These are phyloP conservation scores for Rhadina sibilatrix DNA, from an alignment of 2,113 vertebrate genomes.

Conservation along the genomic window DNA sequence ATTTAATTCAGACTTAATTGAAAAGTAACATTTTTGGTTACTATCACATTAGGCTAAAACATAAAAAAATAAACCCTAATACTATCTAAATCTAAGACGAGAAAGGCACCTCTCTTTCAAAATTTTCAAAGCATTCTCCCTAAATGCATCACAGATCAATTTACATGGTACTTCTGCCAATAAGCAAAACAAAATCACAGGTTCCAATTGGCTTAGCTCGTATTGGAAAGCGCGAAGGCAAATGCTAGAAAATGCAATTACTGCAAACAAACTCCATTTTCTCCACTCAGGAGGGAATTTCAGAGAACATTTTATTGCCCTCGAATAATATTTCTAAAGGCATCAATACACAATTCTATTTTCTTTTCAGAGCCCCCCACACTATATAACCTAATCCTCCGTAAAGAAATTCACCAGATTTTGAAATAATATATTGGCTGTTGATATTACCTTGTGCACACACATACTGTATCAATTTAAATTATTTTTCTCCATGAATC, in stretches of 20 bases:
- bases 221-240: conserved; percentile 78
- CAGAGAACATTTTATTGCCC: conserved; percentile 79
- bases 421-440: conserved; percentile 62
- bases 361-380: conserved; percentile 67
- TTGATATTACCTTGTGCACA: conserved; percentile 63
- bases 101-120: conserved; percentile 79
- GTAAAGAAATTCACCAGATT: conserved; percentile 61
- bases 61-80: conserved; percentile 77
- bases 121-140: conserved; percentile 75
- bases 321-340: conserved; percentile 84
- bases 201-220: conserved; percentile 82
- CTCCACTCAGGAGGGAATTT: conserved; percentile 81
- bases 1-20: conserved; percentile 74
- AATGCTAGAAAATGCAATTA: conserved; percentile 84
- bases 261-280: conserved; percentile 84
- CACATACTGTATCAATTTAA: conserved; percentile 61
- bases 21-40: conserved; percentile 74
- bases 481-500: conserved; percentile 46
- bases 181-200: conserved; percentile 83
- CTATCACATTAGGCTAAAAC: conserved; percentile 82
- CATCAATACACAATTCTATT: conserved; percentile 81
- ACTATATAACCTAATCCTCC: conserved; percentile 71
- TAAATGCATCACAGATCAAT: conserved; percentile 84
- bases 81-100: conserved; percentile 82
- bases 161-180: conserved; percentile 82